phyloP scores from a whole-genome alignment of 2,888 invertebrate species.

The Elgonia sp. region DNA sequence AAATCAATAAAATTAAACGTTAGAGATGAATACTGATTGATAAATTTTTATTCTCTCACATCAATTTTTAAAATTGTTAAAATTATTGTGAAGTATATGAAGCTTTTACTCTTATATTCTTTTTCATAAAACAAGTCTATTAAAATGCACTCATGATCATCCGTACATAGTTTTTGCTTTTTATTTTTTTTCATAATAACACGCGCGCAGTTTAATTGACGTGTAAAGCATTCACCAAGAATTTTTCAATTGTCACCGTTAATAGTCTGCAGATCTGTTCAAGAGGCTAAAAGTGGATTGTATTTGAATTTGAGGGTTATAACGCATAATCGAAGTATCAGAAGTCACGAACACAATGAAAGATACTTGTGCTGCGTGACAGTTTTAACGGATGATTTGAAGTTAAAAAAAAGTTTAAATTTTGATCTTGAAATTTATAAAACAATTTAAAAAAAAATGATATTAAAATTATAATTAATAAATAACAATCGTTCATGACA shows the following conservation, averaged over 20 bases:
- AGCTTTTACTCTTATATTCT: conserved; percentile 20
- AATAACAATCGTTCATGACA: too few species aligned
- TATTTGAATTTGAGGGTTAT: conserved; percentile 62
- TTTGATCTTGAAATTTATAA: conserved; percentile 1
- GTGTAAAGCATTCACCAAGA: conserved; percentile 54
- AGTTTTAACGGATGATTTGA: conserved; percentile 50
- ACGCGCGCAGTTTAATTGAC: conserved; percentile 57
- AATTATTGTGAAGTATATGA: conserved; percentile 36
- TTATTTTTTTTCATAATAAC: conserved; percentile 42
- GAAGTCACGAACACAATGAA: conserved; percentile 44
- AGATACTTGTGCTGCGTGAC: conserved; percentile 34
- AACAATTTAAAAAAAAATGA: background rate
- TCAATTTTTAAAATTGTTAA: conserved; percentile 54
- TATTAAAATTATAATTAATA: background rate
- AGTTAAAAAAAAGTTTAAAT: conserved; percentile 7
- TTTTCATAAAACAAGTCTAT: background rate
- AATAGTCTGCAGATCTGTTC: conserved; percentile 48
- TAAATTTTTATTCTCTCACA: conserved; percentile 48
- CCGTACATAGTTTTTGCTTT: conserved; percentile 15
- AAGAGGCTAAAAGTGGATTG: conserved; percentile 53
- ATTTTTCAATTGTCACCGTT: conserved; percentile 66
- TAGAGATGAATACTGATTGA: conserved; percentile 43
- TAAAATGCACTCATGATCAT: conserved; percentile 37
- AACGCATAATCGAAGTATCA: conserved; percentile 30
- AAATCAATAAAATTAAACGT: conserved; percentile 29